phyloP scores from a whole-genome alignment of 2,113 vertebrate species.

The Corythoichthys intestinalis region DNA sequence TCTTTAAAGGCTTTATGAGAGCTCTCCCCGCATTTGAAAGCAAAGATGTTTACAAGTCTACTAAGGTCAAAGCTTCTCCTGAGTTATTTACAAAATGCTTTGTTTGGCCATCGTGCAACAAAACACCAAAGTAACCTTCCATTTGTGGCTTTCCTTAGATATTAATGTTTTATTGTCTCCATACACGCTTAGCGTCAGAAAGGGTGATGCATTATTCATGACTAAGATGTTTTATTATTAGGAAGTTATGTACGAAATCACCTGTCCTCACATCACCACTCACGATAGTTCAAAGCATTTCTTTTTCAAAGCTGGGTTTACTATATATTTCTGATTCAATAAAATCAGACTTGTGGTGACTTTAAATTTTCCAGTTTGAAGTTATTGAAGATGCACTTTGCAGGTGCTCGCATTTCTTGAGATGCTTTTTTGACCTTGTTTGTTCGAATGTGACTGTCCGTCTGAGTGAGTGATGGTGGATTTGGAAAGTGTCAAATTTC shows the following conservation, averaged over 20 bases:
- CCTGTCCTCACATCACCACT: conserved; percentile 12
- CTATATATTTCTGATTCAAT: conserved; percentile 4
- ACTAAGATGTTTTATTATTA: conserved; percentile 33
- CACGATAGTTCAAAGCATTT: neutral
- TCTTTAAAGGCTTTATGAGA: conserved; percentile 37
- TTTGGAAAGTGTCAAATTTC: conserved; percentile 1
- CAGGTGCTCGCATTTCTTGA: neutral
- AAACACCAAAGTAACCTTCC: conserved; percentile 54
- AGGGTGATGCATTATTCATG: conserved; percentile 53
- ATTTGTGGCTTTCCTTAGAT: conserved; percentile 41
- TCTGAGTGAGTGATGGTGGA: neutral
- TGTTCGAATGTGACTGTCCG: neutral
- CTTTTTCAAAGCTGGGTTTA: neutral
- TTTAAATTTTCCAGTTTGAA: neutral
- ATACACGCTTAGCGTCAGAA: conserved; percentile 22
- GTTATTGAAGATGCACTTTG: neutral
- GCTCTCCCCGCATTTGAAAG: conserved; percentile 30
- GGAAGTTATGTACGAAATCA: conserved; percentile 18
- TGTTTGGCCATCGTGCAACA: conserved; percentile 50
- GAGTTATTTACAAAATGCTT: conserved; percentile 48
- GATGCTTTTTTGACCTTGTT: conserved; percentile 11
- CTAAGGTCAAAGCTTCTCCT: conserved; percentile 36
- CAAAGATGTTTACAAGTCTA: conserved; percentile 26
- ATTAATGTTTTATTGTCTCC: conserved; percentile 64
- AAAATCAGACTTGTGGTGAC: neutral